Base-by-base conservation (phyloP, 2,797 vertebrate species). In the Glossophaga mutica region DNA sequence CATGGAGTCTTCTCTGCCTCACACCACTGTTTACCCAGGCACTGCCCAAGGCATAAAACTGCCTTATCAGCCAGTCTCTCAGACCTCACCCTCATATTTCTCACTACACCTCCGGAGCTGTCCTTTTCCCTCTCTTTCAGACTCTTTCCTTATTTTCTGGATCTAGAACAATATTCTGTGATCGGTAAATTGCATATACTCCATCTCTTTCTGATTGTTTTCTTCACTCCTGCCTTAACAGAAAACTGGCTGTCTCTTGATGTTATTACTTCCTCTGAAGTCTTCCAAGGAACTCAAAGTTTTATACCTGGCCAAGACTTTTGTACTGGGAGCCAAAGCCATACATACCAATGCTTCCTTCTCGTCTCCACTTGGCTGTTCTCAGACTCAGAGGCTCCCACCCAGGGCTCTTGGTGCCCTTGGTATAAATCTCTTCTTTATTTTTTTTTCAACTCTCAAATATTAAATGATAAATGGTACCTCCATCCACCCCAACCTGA, bases 261-360 rank as follows among this genome's bases (percentile, higher is more conserved):
- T 19, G 29, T 48, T 86, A 24, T 90, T 46, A 44, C 71, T 90
- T 92, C 34, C 22, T 26, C 14, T 59, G 52, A 26, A 68, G 76
- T 90, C 73, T 57, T 86, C n/a, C 52, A 81, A 10, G 22, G 68
- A 67, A 90, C 39, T 84, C 92, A 84, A 0, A 19, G 86, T 82
- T 94, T 59, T 87, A 55, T 70, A 22, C 59, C 67, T 95, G 52
- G 78, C 78, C 62, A 82, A 86, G 73, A 73, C 81, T 82, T 95
- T 71, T 65, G 12, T 57, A 21, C 48, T 76, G 83, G 18, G 46
- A 52, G 77, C 39, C 24, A 88, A 78, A 82, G 74, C 59, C 68
- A 73, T 34, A 84, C 79, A 81, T 48, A 62, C 10, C 19, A 77
- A 0, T 79, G n/a, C 32, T 74, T 85, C 10, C n/a, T 70, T 52